These are phyloP conservation scores for Podabrus alpinus DNA, from an alignment of 2,888 invertebrate genomes.

Conservation along the genomic window DNA sequence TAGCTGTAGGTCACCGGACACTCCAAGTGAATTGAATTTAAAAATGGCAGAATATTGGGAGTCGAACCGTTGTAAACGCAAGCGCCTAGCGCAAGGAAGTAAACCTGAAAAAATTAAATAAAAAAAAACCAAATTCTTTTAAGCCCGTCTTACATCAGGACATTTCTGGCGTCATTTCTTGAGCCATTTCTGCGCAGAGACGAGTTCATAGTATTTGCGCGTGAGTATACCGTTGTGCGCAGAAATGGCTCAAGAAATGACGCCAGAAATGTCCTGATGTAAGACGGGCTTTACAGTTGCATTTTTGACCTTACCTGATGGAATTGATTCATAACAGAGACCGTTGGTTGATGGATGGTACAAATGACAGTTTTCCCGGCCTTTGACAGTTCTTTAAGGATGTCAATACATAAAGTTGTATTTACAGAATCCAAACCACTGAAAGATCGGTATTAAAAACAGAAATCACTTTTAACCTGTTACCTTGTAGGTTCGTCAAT, in stretches of 20 bases:
- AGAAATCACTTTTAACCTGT: background rate
- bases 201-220: too few relatives aligned
- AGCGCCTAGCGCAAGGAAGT: constrained; percentile 63
- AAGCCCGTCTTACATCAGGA: too few relatives aligned
- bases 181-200: too few relatives aligned
- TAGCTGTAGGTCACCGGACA: constrained; percentile 82
- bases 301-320: background rate
- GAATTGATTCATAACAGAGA: constrained; percentile 54
- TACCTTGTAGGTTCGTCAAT: background rate
- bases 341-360: constrained; percentile 80
- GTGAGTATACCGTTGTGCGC: too few relatives aligned
- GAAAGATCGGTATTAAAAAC: constrained; percentile 21
- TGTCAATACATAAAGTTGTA: constrained; percentile 70
- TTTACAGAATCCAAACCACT: constrained; percentile 77
- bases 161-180: too few relatives aligned
- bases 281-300: too few relatives aligned
- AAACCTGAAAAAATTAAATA: constrained; percentile 41
- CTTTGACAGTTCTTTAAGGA: constrained; percentile 70
- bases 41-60: constrained; percentile 68
- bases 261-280: too few relatives aligned
- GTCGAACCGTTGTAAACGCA: constrained; percentile 72
- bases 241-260: too few relatives aligned
- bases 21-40: constrained; percentile 64
- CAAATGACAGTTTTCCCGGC: constrained; percentile 77
- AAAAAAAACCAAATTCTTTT: background rate